Evolutionary conservation across 2,113 vertebrate genomes (phyloP).

Genomic region (Dicrurus megarhynchus): DNA sequence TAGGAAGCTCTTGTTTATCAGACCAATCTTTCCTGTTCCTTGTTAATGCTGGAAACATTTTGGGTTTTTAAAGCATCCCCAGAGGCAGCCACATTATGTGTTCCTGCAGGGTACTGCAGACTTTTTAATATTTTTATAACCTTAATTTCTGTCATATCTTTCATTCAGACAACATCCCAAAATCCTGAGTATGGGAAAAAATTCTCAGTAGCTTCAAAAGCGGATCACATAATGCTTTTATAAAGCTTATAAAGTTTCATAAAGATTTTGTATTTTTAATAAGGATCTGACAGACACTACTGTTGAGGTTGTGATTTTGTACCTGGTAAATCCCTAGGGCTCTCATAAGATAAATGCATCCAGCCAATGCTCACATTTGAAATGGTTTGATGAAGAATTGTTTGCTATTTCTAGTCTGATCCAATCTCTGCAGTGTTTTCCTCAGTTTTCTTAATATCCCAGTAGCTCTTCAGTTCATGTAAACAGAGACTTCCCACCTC

Average conservation of each 20-base stretch:
- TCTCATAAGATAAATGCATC: not conserved
- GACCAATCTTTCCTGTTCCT: not conserved
- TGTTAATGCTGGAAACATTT: not conserved
- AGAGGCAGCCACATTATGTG: not conserved
- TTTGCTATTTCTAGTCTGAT: not conserved
- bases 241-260: not conserved
- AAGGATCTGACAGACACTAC: not conserved
- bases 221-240: not conserved
- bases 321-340: not conserved
- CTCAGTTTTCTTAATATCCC: not conserved
- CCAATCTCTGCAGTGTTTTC: not conserved
- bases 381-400: not conserved
- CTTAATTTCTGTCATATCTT: not conserved
- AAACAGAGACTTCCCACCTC: not conserved
- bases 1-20: not conserved
- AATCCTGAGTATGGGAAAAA: not conserved
- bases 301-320: not conserved
- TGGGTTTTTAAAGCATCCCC: not conserved
- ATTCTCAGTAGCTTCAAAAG: not conserved
- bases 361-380: not conserved
- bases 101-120: not conserved
- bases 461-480: not conserved
- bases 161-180: not conserved
- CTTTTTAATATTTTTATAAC: not conserved
- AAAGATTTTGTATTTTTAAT: not conserved